Evolutionary conservation across 2,888 invertebrate species (phyloP).

Genomic region (Cheilosia scutellata): DNA sequence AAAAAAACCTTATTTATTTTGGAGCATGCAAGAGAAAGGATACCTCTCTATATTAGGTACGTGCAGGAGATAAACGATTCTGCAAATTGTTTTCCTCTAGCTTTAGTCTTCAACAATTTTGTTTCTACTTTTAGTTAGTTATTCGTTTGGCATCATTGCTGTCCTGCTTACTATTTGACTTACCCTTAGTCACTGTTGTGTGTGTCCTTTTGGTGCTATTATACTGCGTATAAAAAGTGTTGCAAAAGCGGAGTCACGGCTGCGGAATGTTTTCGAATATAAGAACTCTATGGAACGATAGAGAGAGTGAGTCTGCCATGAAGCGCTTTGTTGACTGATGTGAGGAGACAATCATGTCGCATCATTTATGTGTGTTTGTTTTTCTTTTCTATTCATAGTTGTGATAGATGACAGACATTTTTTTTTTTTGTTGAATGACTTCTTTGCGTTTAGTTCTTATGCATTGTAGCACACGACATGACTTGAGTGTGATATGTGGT

Average conservation of each 20-base stretch:
- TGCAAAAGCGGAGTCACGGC: conserved; percentile 21
- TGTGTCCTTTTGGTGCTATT: conserved; percentile 26
- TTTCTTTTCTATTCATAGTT: background rate
- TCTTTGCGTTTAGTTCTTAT: background rate
- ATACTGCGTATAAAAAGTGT: conserved; percentile 31
- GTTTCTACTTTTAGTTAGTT: conserved; percentile 10
- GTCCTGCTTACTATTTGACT: conserved; percentile 59
- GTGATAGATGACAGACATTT: conserved; percentile 15
- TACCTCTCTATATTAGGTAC: conserved; percentile 45
- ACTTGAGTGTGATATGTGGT: background rate
- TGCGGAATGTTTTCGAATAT: conserved; percentile 25
- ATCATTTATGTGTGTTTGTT: conserved; percentile 41
- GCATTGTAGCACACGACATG: conserved; percentile 10
- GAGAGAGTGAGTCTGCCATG: conserved; percentile 33
- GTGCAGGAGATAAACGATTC: conserved; percentile 65
- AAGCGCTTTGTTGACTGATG: conserved; percentile 47
- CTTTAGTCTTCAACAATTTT: conserved; percentile 3
- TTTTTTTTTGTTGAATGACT: conserved; percentile 22
- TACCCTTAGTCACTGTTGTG: conserved; percentile 43
- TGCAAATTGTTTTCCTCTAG: conserved; percentile 45
- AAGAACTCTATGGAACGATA: conserved; percentile 35
- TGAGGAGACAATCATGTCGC: conserved; percentile 52
- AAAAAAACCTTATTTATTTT: conserved; percentile 38
- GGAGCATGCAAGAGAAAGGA: conserved; percentile 42
- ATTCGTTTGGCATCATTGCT: conserved; percentile 52